Evolutionary conservation across 64 coral and sea anemone genomes (phyloP).

Genomic region (Anthopleura sola): DNA sequence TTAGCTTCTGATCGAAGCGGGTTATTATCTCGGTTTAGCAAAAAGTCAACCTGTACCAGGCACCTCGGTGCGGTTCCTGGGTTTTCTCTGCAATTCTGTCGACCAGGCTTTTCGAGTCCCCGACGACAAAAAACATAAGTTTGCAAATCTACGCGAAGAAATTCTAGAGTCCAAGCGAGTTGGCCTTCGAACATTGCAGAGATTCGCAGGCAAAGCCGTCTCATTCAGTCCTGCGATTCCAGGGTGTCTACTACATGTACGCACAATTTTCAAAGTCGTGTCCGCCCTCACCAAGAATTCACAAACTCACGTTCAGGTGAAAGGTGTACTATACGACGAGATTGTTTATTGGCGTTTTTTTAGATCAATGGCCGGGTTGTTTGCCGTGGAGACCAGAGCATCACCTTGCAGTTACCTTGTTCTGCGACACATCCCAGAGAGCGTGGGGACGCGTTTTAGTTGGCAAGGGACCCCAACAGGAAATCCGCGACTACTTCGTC

Average conservation of each 20-base stretch:
- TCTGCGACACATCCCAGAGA: slow-evolving; percentile 2
- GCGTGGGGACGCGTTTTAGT: not conserved
- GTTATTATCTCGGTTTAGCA: slow-evolving; percentile 31
- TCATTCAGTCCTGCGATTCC: slow-evolving; percentile 10
- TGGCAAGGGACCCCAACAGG: not conserved
- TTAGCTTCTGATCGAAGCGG: not conserved
- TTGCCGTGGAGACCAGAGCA: slow-evolving; percentile 17
- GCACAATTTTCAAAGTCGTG: slow-evolving; percentile 25
- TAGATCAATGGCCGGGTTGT: slow-evolving; percentile 34
- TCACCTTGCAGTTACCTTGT: slow-evolving; percentile 9
- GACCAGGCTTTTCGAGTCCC: slow-evolving; percentile 28
- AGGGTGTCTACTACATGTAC: not conserved
- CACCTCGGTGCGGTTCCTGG: slow-evolving; percentile 37
- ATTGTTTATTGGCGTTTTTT: slow-evolving; percentile 21
- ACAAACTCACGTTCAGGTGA: not conserved
- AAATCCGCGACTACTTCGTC: not conserved
- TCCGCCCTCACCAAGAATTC: not conserved
- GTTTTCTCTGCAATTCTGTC: slow-evolving; percentile 25
- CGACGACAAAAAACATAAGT: not conserved
- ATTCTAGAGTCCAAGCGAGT: not conserved
- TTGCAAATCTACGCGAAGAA: not conserved
- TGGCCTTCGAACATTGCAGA: not conserved
- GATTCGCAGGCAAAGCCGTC: not conserved
- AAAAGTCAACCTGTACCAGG: slow-evolving; percentile 25
- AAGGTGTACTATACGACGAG: not conserved